These are phyloP conservation scores for Nematopogon swammerdamellus DNA, from an alignment of 2,888 invertebrate species.

Conservation along the genomic window DNA sequence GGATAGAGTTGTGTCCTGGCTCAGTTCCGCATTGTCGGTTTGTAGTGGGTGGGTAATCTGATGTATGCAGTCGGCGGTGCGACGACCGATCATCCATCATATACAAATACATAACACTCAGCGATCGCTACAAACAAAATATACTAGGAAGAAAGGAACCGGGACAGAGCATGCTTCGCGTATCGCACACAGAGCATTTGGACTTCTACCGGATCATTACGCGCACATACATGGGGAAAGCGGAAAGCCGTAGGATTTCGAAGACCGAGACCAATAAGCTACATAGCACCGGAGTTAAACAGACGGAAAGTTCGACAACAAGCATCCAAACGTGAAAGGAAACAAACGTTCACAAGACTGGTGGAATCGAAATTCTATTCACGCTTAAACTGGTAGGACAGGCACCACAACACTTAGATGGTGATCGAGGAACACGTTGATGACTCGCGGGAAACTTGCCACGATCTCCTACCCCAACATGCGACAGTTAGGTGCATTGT, in stretches of 20 bases:
- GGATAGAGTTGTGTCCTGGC: neutral
- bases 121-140: constrained; percentile 9
- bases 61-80: neutral
- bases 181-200: constrained; percentile 6
- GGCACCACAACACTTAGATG: constrained; percentile 13
- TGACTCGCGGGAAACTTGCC: no score
- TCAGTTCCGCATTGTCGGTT: neutral
- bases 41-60: neutral
- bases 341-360: neutral
- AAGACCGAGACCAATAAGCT: neutral
- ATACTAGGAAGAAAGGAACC: constrained; percentile 24
- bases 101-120: neutral
- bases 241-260: neutral
- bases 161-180: constrained; percentile 29
- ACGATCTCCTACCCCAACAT: no score
- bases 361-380: constrained; percentile 9
- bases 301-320: neutral
- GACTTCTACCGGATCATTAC: neutral
- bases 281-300: neutral
- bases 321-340: neutral
- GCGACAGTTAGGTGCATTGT: no score
- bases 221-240: neutral
- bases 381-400: constrained; percentile 28
- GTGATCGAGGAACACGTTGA: no score
- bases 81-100: neutral